Conservation (phyloP, 2,797 vertebrate genomes). For the Glossophaga mutica region DNA sequence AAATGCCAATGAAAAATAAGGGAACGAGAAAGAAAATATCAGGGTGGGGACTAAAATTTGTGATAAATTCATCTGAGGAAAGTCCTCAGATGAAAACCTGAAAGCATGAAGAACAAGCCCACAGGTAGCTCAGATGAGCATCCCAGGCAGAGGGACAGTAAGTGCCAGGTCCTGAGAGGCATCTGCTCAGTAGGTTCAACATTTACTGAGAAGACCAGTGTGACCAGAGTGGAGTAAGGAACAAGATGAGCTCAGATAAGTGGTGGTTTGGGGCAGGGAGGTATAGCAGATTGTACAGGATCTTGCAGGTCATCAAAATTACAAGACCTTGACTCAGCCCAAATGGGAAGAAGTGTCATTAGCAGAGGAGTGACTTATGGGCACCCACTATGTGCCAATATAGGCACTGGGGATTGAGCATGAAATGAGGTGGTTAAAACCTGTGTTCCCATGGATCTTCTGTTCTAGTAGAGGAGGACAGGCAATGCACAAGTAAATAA, state of each 20-base stretch:
- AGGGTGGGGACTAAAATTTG: not conserved
- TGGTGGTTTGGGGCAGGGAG: not conserved
- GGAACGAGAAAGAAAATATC: not conserved
- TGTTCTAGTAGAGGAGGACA: not conserved
- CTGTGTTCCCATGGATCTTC: too few species aligned
- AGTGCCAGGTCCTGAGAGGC: not conserved
- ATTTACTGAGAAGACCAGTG: not conserved
- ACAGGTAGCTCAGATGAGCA: not conserved
- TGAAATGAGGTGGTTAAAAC: not conserved
- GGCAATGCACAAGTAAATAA: not conserved
- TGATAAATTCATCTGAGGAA: not conserved
- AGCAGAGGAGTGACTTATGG: not conserved
- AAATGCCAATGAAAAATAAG: not conserved
- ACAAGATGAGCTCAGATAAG: not conserved
- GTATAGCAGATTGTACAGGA: not conserved
- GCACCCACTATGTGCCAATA: accelerated
- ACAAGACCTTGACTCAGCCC: not conserved
- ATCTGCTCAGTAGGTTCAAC: not conserved
- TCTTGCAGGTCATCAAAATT: not conserved
- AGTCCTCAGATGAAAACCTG: not conserved
- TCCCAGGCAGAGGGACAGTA: not conserved
- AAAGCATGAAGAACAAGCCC: not conserved
- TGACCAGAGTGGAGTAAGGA: not conserved
- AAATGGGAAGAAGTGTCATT: not conserved
- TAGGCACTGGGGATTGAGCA: not conserved